Percentiles rank a stretch among this genome's conserved stretches.
Conservation (phyloP, 2,888 invertebrate genomes). For the Hedya salicella region DNA sequence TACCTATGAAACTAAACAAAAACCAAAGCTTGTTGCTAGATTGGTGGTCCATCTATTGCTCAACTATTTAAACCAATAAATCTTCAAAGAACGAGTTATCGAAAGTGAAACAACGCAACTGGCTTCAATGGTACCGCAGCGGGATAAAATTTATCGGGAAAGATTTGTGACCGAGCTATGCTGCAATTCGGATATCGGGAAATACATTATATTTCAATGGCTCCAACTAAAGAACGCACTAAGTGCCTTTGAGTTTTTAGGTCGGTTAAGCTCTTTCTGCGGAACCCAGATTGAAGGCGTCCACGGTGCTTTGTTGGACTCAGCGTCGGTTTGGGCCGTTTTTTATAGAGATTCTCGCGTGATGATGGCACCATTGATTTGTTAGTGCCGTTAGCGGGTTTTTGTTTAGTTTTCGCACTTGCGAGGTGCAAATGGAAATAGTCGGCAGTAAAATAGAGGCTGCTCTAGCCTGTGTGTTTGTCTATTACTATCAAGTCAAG, state of each 20-base stretch:
- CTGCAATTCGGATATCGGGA: constrained; percentile 81
- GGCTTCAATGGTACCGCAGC: constrained; percentile 54
- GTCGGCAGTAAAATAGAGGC: no score
- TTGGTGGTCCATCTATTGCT: constrained; percentile 15
- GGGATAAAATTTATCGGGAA: constrained; percentile 76
- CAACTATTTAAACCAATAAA: constrained; percentile 8
- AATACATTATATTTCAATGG: constrained; percentile 73
- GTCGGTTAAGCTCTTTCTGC: constrained; percentile 2
- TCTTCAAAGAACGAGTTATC: constrained; percentile 9
- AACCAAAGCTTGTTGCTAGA: constrained; percentile 4
- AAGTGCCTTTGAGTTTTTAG: background rate
- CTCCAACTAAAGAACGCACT: background rate
- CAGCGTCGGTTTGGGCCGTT: constrained; percentile 63
- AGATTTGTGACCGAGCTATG: constrained; percentile 76
- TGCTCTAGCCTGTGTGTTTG: no score
- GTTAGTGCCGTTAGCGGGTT: constrained; percentile 46
- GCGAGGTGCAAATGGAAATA: background rate
- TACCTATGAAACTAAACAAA: no score
- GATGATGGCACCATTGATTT: constrained; percentile 59
- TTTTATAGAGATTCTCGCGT: constrained; percentile 54
- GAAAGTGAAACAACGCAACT: constrained; percentile 14
- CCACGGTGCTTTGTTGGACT: constrained; percentile 71
- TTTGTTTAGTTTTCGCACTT: constrained; percentile 33
- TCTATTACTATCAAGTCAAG: no score
- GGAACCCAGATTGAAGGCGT: constrained; percentile 54